Conservation (phyloP, 1,140 invertebrate genomes). For the Cyrtorhinus lividipennis region DNA sequence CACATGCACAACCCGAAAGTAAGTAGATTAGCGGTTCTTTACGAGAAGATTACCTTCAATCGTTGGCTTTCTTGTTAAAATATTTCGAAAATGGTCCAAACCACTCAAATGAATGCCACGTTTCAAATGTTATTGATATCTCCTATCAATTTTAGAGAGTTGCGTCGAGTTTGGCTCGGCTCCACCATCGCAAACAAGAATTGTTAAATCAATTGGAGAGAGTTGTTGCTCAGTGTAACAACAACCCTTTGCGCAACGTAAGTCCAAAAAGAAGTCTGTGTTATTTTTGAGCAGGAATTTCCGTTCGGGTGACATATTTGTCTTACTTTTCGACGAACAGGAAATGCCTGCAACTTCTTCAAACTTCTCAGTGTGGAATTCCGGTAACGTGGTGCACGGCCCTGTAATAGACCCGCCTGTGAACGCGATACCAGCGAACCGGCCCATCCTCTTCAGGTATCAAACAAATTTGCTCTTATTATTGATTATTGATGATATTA, state of each 20-base stretch:
- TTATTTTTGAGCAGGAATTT: too few species aligned
- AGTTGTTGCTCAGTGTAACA: slow-evolving; percentile 32
- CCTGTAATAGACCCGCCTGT: background rate
- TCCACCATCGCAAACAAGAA: slow-evolving; percentile 49
- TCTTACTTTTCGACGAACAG: too few species aligned
- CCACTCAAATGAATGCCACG: too few species aligned
- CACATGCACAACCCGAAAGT: slow-evolving; percentile 11
- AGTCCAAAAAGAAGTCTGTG: slow-evolving; percentile 11
- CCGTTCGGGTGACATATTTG: background rate
- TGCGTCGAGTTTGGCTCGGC: slow-evolving; percentile 39
- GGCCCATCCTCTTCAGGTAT: background rate
- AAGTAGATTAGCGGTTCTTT: background rate
- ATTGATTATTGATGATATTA: too few species aligned
- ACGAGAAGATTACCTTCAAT: too few species aligned
- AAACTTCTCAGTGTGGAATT: slow-evolving; percentile 32
- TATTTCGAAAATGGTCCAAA: too few species aligned
- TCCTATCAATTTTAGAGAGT: slow-evolving; percentile 34
- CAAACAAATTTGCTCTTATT: too few species aligned
- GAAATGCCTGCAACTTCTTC: slow-evolving; percentile 24
- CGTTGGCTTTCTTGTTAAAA: too few species aligned
- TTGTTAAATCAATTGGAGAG: slow-evolving; percentile 50
- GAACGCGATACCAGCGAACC: background rate
- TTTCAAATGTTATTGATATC: slow-evolving; percentile 5
- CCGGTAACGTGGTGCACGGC: background rate
- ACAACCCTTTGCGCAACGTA: slow-evolving; percentile 21